Evolutionary conservation across 92 coral and sea anemone species (phyloP).

Genomic region (Parazoanthus swiftii): DNA sequence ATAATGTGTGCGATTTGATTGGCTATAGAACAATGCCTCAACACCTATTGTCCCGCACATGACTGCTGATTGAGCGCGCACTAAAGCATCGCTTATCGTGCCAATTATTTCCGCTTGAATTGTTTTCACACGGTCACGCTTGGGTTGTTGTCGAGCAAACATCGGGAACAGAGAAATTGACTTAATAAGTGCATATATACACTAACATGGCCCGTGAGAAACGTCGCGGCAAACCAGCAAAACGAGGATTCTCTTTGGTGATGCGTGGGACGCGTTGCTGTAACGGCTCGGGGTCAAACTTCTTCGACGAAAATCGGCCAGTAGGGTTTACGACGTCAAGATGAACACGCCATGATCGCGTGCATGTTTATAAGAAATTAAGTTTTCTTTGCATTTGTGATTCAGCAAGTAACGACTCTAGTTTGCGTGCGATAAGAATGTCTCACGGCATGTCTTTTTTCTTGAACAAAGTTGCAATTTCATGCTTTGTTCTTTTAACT

Average conservation of each 20-base stretch:
- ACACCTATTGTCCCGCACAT: conserved; percentile 41
- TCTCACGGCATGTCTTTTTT: background rate
- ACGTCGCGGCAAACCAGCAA: background rate
- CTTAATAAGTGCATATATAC: conserved; percentile 19
- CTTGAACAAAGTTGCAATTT: background rate
- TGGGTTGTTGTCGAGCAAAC: conserved; percentile 26
- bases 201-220: conserved; percentile 41
- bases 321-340: no score
- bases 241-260: background rate
- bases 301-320: background rate
- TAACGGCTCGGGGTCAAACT: background rate
- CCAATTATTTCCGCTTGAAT: conserved; percentile 42
- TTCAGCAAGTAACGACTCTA: background rate
- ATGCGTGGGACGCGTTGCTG: background rate
- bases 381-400: background rate
- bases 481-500: background rate
- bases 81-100: conserved; percentile 29
- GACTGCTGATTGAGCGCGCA: conserved; percentile 22
- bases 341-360: background rate
- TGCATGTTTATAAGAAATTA: background rate
- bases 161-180: conserved; percentile 9
- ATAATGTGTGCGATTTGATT: conserved; percentile 19
- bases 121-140: conserved; percentile 49
- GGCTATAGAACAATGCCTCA: conserved; percentile 23
- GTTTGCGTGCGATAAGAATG: background rate